A percentile compares a stretch with the other conserved stretches of the same genome.
Evolutionary conservation across 2,888 invertebrate species (phyloP).

Genomic region (Caenorhabditis macrosperma): DNA sequence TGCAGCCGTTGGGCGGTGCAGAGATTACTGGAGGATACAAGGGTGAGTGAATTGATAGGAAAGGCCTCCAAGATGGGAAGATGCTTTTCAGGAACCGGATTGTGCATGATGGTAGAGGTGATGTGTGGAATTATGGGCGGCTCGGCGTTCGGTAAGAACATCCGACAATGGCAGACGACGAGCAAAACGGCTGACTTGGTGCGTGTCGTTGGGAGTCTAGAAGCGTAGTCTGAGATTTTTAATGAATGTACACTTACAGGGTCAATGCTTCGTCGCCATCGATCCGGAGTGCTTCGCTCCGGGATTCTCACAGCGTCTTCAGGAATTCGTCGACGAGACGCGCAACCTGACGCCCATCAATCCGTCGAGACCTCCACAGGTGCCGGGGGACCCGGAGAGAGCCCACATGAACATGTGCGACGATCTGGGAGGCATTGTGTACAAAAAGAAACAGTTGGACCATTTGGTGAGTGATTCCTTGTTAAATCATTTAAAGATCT

Average conservation of each 20-base stretch:
- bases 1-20: conserved; percentile 82
- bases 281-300: conserved; percentile 80
- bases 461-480: conserved; percentile 83
- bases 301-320: conserved; percentile 75
- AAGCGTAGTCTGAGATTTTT: no score
- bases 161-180: conserved; percentile 87
- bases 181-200: conserved; percentile 84
- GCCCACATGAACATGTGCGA: conserved; percentile 77
- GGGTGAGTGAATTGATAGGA: conserved; percentile 19
- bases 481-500: not conserved
- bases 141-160: conserved; percentile 86
- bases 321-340: conserved; percentile 77
- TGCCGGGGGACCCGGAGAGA: conserved; percentile 80
- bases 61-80: not conserved
- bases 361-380: conserved; percentile 70
- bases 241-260: conserved; percentile 71
- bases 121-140: conserved; percentile 89
- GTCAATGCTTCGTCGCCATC: conserved; percentile 80
- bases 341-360: conserved; percentile 73
- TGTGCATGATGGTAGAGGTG: conserved; percentile 90
- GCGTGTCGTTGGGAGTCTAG: conserved; percentile 44
- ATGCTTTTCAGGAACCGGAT: conserved; percentile 87
- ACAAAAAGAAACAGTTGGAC: conserved; percentile 82
- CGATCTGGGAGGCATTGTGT: conserved; percentile 77
- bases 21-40: conserved; percentile 80